These are phyloP conservation scores for Drosophila pallidifrons DNA, from an alignment of 1,140 invertebrate species.

Conservation along the genomic window DNA sequence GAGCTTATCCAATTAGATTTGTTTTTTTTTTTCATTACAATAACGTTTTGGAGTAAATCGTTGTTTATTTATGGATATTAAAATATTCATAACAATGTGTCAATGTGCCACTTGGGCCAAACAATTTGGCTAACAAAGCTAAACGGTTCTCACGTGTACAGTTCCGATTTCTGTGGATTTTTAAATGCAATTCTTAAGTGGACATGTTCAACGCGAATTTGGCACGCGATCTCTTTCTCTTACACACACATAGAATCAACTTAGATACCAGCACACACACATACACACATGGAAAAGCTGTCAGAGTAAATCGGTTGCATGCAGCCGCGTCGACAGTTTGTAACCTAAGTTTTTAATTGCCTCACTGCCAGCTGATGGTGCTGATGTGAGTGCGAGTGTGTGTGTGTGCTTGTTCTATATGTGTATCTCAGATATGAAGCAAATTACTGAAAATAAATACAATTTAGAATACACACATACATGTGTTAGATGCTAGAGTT, in stretches of 20 bases:
- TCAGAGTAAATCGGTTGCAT: slow-evolving; percentile 67
- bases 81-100: slow-evolving; percentile 23
- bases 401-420: slow-evolving; percentile 10
- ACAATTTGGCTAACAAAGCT: slow-evolving; percentile 45
- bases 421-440: slow-evolving; percentile 47
- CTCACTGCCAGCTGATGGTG: slow-evolving; percentile 40
- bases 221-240: slow-evolving; percentile 46
- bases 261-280: neutral
- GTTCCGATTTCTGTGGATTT: slow-evolving; percentile 46
- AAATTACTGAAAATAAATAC: slow-evolving; percentile 80
- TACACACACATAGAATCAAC: neutral
- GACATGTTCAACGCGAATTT: slow-evolving; percentile 48
- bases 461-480: slow-evolving; percentile 62
- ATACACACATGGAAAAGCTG: slow-evolving; percentile 15
- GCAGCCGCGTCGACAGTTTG: slow-evolving; percentile 69
- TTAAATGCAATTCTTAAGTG: slow-evolving; percentile 55
- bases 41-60: neutral
- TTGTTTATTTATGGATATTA: slow-evolving; percentile 1
- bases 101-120: slow-evolving; percentile 28
- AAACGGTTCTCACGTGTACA: slow-evolving; percentile 43
- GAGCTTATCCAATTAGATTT: no score
- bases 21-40: neutral
- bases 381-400: slow-evolving; percentile 1
- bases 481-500: neutral
- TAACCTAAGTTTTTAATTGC: slow-evolving; percentile 78